Base-by-base conservation (phyloP, 2,797 vertebrate species). In the Malacoctenus gilli region DNA sequence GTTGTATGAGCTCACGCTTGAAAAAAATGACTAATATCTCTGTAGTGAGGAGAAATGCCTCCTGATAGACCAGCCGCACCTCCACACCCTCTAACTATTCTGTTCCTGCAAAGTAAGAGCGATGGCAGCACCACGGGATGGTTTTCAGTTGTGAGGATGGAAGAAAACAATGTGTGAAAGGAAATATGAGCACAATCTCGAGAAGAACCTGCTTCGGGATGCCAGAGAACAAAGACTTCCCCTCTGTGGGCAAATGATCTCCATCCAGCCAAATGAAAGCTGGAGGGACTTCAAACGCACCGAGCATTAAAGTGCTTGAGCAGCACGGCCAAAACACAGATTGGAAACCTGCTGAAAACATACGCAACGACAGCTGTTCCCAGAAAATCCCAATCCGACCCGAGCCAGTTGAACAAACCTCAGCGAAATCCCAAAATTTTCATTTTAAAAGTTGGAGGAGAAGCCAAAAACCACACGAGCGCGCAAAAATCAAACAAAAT, bases 191-290 rank as follows among this genome's bases (percentile, higher is more conserved):
- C 34, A 35, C 15, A 31, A 37, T 63, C 13, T 49, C 34, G 11
- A 56, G 13, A 44, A 21, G n/a, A 63, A 72, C 28, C 18, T 56
- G 40, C 38, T 48, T 63, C 3, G 14, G 8, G 23, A 31, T 51
- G 66, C 60, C 52, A 75, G 53, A 64, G 43, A 72, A 67, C 37
- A 67, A 59, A 68, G 49, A 39, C 18, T 40, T 36, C 13, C 10
- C 14, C 66, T 57, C 30, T 31, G 47, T 56, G 22, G 46, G 25
- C 21, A 38, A 51, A 60, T 57, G 1, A 61, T 56, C 37, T 30
- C 48, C 47, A 64, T 40, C 53, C 4, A 56, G 73, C 43, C 68
- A 77, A 77, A 75, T 53, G 19, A 68, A 70, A 72, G 57, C 56
- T 65, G 64, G 63, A 72, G 18, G n/a, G 16, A 59, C 53, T 68